Evolutionary conservation across 2,113 vertebrate genomes (phyloP).

Genomic region (Erythrocebus patas): DNA sequence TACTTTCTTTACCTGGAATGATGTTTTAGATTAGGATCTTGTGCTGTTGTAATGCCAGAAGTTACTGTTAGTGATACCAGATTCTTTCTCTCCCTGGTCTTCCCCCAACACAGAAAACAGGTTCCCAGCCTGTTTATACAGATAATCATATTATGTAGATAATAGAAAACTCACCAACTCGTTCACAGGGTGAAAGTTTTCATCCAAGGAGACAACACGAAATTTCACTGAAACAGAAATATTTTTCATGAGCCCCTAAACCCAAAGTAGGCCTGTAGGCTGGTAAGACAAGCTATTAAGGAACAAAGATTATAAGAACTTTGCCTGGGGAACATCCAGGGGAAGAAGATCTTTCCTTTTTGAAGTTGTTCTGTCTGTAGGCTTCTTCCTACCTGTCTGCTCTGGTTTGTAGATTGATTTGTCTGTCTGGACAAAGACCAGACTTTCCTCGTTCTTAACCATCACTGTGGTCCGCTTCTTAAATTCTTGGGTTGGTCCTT

Average conservation of each 20-base stretch:
- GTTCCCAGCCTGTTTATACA: not conserved
- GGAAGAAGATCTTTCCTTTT: not conserved
- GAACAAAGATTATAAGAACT: not conserved
- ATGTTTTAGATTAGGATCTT: not conserved
- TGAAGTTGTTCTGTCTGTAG: not conserved
- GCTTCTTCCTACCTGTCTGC: constrained; percentile 76
- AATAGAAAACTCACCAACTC: constrained; percentile 77
- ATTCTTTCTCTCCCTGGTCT: not conserved
- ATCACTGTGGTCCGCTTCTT: constrained; percentile 74
- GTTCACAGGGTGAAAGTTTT: constrained; percentile 75
- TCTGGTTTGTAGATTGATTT: constrained; percentile 83
- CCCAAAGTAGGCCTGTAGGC: not conserved
- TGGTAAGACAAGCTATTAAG: not conserved
- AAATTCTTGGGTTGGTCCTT: constrained; percentile 77
- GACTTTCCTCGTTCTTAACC: constrained; percentile 70
- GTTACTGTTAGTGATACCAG: not conserved
- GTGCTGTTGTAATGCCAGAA: not conserved
- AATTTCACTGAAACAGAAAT: constrained; percentile 81
- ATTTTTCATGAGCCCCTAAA: constrained; percentile 25
- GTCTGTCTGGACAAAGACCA: constrained; percentile 84
- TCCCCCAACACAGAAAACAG: not conserved
- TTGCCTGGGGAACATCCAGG: not conserved
- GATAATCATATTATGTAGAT: not conserved
- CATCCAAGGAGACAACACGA: constrained; percentile 82
- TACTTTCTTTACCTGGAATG: not conserved